These are phyloP conservation scores for Fratercula arctica DNA, from an alignment of 2,797 vertebrate species.

Conservation along the genomic window DNA sequence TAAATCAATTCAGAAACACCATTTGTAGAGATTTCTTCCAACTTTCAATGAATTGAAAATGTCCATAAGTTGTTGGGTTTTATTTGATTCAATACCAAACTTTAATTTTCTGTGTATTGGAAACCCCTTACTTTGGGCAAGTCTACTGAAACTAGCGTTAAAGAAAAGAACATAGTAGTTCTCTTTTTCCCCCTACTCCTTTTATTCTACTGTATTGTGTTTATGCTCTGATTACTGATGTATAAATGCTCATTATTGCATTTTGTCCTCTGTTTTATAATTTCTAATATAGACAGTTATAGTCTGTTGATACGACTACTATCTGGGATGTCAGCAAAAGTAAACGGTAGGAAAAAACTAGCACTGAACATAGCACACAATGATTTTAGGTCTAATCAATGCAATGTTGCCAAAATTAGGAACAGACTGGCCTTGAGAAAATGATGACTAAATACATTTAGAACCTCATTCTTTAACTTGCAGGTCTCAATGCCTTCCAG, in stretches of 20 bases:
- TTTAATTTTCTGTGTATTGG: background rate
- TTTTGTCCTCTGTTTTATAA: background rate
- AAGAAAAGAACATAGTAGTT: background rate
- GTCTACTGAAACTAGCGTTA: background rate
- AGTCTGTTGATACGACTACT: background rate
- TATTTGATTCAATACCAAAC: background rate
- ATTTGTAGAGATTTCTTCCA: background rate
- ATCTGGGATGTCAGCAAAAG: background rate
- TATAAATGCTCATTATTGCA: background rate
- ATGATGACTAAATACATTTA: background rate
- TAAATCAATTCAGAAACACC: background rate
- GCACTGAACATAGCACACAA: background rate
- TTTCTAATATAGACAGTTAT: background rate
- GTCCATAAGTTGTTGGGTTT: background rate
- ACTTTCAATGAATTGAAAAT: background rate
- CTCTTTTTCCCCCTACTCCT: accelerated
- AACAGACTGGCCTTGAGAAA: background rate
- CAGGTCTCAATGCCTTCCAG: background rate
- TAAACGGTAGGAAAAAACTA: background rate
- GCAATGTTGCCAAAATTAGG: background rate
- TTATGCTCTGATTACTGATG: background rate
- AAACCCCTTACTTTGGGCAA: background rate
- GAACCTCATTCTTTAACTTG: background rate
- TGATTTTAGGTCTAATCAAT: background rate
- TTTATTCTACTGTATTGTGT: background rate